phyloP scores from a whole-genome alignment of 2,888 invertebrate species.

The Dioctria rufipes region DNA sequence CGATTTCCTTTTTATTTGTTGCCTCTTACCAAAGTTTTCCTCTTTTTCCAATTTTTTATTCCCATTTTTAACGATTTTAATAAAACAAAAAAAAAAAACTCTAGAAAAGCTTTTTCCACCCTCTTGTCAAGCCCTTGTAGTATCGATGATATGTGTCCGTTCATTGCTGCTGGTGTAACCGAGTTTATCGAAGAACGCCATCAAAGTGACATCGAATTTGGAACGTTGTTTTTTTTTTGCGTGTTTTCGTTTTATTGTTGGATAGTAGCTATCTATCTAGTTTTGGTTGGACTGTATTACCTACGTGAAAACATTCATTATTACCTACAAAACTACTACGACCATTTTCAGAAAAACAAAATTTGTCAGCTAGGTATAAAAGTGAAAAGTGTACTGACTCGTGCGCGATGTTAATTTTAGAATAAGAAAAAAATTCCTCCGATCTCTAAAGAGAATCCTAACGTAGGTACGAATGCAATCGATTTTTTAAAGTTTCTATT shows the following conservation, averaged over 20 bases:
- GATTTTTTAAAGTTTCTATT: neutral
- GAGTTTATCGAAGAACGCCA: slow-evolving; percentile 53
- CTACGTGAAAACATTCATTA: neutral
- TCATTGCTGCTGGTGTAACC: slow-evolving; percentile 45
- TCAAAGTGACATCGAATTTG: slow-evolving; percentile 53
- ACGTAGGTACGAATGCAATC: neutral
- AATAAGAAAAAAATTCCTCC: neutral
- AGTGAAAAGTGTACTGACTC: neutral
- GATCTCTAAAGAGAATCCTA: neutral
- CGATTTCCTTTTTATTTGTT: slow-evolving; percentile 1
- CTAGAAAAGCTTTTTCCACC: slow-evolving; percentile 45
- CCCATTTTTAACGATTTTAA: slow-evolving; percentile 50
- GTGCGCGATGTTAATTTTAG: neutral
- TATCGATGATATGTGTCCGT: slow-evolving; percentile 55
- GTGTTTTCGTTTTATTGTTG: slow-evolving; percentile 16
- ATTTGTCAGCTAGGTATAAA: neutral
- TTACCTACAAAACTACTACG: no score
- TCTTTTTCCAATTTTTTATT: slow-evolving; percentile 35
- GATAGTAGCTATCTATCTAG: neutral
- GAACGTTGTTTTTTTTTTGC: slow-evolving; percentile 20
- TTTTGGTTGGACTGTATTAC: slow-evolving; percentile 7
- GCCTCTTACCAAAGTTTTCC: slow-evolving; percentile 21
- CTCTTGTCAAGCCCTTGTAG: slow-evolving; percentile 47
- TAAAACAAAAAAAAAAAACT: slow-evolving; percentile 43
- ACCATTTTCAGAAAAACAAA: neutral